Base-by-base conservation (phyloP, 2,113 vertebrate genomes). In the Microtus pennsylvanicus region DNA sequence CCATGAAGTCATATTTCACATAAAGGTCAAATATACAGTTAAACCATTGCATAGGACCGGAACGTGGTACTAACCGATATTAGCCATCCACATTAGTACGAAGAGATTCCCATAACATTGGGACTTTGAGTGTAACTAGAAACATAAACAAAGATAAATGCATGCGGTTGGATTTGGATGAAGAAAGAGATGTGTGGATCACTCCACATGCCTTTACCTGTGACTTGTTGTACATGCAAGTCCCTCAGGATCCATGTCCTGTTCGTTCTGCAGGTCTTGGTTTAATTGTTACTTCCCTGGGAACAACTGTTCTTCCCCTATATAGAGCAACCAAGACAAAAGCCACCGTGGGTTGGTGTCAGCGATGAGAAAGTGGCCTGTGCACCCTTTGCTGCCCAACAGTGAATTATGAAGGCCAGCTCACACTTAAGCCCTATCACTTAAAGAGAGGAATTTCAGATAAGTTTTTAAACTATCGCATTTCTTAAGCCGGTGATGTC, bases 91-190 rank as follows among this genome's bases (percentile, higher is more conserved):
- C 67, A 11, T 85, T 85, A 24, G 9, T 94, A 26, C 26, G 33
- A 65, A 52, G 21, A 58, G 69, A 69, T 87, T 75, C 33, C 69
- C 93, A 19, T 77, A 28, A 52, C 16, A 42, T 50, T 74, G 22
- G 91, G 78, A 93, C n/a, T 78, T 74, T 92, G 76, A 65, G 11
- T 81, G 6, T 67, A 87, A 21, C 38, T 86, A 58, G 21, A 74
- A 76, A 30, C 83, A 63, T 72, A 74, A 89, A 72, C 76, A 74
- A 85, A 90, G 13, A 61, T 52, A 95, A 95, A 91, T 58, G 28
- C 65, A 87, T 72, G 24, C 13, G 74, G 10, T 11, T 45, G 45
- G 42, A 69, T 67, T 61, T 89, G 50, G 35, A 69, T 70, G 55
- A 94, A 90, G 50, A 90, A 26, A 67, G 70, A 87, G 70, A 76